Base-by-base conservation (phyloP, 53 echinoderm and acorn worm genomes). In the Echinarachnius parma region DNA sequence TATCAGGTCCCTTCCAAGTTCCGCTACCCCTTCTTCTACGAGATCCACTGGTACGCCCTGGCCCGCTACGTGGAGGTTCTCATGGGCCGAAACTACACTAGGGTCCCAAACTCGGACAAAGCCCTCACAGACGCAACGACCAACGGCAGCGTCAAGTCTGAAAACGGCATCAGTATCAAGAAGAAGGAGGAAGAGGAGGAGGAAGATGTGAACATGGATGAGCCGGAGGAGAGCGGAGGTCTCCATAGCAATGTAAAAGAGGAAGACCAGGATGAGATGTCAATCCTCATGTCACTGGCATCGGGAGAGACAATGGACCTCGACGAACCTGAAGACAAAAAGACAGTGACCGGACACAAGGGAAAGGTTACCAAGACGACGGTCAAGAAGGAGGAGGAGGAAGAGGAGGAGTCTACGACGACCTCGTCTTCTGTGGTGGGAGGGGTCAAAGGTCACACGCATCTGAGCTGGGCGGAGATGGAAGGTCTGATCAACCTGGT, bases 31-130 rank as follows among this genome's bases (percentile, higher is more conserved):
- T 98, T 91, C 81, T 98, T 84, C 69, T 82, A 78, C 48, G 98
- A 98, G 80, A 91, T 98, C 60, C 86, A 92, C 68, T 98, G 98
- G 98, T 98, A 80, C 35, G 85, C 88, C 5, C 53, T 98, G 31
- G 98, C 88, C 18, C 77, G 92, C 39, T 98, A 98, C 53, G 86
- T 98, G 4, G 75, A 87, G 25, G 82, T 83, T n/a, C 80, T 98
- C 45, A 77, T 80, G 5, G 92, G 92, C 27, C 86, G 89, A 49
- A 39, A 61, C 27, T 37, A 68, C 9, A 3, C 34, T 32, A 52
- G 25, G 14, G 46, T 45, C 16, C 29, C 65, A 14, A 28, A 65
- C n/a, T 4, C 47, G 8, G 7, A 46, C 16, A 1, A 26, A 21
- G 14, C 7, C 4, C 28, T 23, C 11, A 4, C 28, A 31, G 57